These are phyloP conservation scores for Pangasius sanitwongsei DNA, from an alignment of 2,797 vertebrate genomes.

Conservation along the genomic window DNA sequence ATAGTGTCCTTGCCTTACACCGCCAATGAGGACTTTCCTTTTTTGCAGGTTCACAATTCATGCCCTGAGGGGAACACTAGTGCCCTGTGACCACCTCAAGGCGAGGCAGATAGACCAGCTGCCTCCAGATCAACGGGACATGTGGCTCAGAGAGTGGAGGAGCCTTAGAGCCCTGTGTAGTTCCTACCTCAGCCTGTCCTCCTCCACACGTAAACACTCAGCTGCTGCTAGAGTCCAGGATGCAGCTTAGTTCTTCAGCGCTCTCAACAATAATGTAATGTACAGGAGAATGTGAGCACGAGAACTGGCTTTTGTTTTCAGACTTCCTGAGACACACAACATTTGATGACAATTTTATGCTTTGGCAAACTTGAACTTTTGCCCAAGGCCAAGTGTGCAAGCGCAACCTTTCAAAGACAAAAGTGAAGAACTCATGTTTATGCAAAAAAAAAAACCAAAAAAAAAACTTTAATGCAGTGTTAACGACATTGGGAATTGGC, in stretches of 20 bases:
- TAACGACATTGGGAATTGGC: background rate
- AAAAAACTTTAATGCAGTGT: background rate
- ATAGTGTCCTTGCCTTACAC: background rate
- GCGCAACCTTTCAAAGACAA: background rate
- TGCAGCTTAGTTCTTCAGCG: background rate
- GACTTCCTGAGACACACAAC: background rate
- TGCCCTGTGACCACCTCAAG: slow-evolving; percentile 73
- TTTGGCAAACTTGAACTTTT: background rate
- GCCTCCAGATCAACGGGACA: slow-evolving; percentile 68
- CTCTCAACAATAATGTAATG: background rate
- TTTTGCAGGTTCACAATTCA: slow-evolving; percentile 82
- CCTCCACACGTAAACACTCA: slow-evolving; percentile 57
- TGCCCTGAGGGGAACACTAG: slow-evolving; percentile 81
- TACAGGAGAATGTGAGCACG: background rate
- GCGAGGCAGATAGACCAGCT: slow-evolving; percentile 83
- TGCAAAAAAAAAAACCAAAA: background rate
- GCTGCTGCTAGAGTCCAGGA: slow-evolving; percentile 15
- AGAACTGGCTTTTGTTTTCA: background rate
- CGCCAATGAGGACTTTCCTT: slow-evolving; percentile 23
- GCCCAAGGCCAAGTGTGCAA: slow-evolving; percentile 3
- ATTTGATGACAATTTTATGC: background rate
- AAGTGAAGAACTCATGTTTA: slow-evolving; percentile 9
- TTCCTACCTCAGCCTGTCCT: slow-evolving; percentile 56
- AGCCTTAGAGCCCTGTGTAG: slow-evolving; percentile 60
- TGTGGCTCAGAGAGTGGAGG: slow-evolving; percentile 80